Percentiles rank a stretch among this genome's conserved stretches.
Conservation (phyloP, 2,797 vertebrate species). For the Sparus aurata region DNA sequence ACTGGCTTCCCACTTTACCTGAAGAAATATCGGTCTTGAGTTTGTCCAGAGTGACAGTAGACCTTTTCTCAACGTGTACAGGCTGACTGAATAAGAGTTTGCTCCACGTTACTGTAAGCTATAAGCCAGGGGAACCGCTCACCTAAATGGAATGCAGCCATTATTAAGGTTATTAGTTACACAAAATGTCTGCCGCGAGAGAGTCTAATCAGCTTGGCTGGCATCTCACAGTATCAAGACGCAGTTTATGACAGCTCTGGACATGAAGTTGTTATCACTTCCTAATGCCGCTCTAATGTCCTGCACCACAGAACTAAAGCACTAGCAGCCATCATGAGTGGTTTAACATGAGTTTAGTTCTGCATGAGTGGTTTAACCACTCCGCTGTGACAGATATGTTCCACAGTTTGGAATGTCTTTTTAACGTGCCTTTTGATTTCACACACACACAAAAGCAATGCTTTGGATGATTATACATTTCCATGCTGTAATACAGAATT, state of each 20-base stretch:
- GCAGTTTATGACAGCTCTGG: constrained; percentile 27
- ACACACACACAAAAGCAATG: constrained; percentile 62
- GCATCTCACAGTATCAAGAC: constrained; percentile 14
- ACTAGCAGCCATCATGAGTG: constrained; percentile 8
- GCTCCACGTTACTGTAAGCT: neutral
- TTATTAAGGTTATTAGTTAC: constrained; percentile 37
- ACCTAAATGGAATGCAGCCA: constrained; percentile 24
- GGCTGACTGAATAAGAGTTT: neutral
- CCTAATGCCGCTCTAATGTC: constrained; percentile 36
- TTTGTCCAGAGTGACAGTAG: neutral
- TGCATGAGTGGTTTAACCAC: constrained; percentile 42
- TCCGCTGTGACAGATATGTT: constrained; percentile 57
- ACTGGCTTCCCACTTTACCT: neutral
- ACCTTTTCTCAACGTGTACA: neutral
- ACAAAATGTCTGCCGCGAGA: constrained; percentile 31
- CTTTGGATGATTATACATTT: constrained; percentile 70
- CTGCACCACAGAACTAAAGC: constrained; percentile 36
- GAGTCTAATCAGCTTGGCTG: constrained; percentile 40
- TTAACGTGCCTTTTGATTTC: constrained; percentile 59
- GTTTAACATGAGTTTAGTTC: constrained; percentile 49
- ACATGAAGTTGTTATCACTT: constrained; percentile 27
- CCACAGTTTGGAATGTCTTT: constrained; percentile 47
- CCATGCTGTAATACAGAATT: constrained; percentile 68
- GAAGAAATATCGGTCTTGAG: neutral
- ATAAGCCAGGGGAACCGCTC: neutral